These are phyloP conservation scores for Lucifuga dentata DNA, from an alignment of 2,113 vertebrate species.

Conservation along the genomic window DNA sequence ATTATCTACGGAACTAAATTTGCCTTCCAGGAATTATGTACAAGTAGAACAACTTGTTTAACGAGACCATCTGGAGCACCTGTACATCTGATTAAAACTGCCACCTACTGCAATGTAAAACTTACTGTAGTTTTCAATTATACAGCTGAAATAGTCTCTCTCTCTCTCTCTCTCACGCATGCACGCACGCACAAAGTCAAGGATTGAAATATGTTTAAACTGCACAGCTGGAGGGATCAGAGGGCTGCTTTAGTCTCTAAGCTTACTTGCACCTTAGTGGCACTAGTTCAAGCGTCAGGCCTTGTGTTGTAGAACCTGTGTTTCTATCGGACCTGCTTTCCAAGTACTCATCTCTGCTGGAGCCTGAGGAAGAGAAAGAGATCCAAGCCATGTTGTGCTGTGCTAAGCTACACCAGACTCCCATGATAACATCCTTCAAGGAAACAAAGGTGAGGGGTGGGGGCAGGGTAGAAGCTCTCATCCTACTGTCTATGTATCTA, in stretches of 20 bases:
- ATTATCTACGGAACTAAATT: slow-evolving; percentile 11
- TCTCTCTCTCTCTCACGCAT: not conserved
- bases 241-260: slow-evolving; percentile 7
- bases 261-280: slow-evolving; percentile 25
- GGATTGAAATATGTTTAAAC: slow-evolving; percentile 18
- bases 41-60: slow-evolving; percentile 19
- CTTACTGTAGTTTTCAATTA: slow-evolving; percentile 1
- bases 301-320: slow-evolving; percentile 23
- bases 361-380: slow-evolving; percentile 45
- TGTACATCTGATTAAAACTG: slow-evolving; percentile 18
- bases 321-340: slow-evolving; percentile 47
- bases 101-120: slow-evolving; percentile 2
- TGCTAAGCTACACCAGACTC: slow-evolving; percentile 19
- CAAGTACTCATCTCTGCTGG: slow-evolving; percentile 54
- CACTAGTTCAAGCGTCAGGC: slow-evolving; percentile 25
- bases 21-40: not conserved
- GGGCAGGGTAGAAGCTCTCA: slow-evolving; percentile 39
- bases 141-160: not conserved
- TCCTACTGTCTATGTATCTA: slow-evolving; percentile 21
- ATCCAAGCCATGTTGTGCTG: slow-evolving; percentile 40
- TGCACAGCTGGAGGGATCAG: slow-evolving; percentile 40
- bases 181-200: not conserved
- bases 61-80: slow-evolving; percentile 10
- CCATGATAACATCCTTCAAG: slow-evolving; percentile 59
- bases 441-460: slow-evolving; percentile 33